Percentiles rank a stretch among this genome's conserved stretches.
Conservation (phyloP, 2,113 vertebrate species). For the Megatriorchis doriae region DNA sequence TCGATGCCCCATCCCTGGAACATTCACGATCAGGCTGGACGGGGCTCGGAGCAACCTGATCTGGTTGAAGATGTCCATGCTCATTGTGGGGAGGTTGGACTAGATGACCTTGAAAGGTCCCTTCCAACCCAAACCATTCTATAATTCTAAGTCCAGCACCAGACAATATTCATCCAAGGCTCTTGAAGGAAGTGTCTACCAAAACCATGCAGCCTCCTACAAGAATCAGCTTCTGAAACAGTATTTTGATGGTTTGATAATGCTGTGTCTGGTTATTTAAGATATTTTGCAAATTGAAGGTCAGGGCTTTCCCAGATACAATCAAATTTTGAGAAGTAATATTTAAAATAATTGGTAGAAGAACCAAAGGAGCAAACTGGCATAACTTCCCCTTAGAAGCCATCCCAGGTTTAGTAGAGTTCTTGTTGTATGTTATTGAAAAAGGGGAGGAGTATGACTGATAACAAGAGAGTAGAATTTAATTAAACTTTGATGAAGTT, state of each 20-base stretch:
- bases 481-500: neutral
- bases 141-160: neutral
- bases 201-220: neutral
- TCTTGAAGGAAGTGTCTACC: neutral
- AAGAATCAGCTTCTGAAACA: neutral
- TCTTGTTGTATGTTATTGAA: neutral
- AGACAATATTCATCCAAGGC: neutral
- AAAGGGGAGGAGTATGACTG: neutral
- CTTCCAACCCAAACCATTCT: neutral
- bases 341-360: neutral
- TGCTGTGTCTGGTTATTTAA: neutral
- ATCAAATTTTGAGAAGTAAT: neutral
- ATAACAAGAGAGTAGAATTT: neutral
- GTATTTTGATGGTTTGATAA: neutral
- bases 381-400: neutral
- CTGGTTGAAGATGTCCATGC: neutral
- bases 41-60: neutral
- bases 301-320: neutral
- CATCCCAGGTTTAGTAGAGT: neutral
- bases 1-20: neutral
- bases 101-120: neutral
- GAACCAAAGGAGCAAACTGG: neutral
- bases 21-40: neutral
- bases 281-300: neutral
- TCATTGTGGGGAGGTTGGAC: accelerated